A percentile compares a stretch with the other conserved stretches of the same genome.
Conservation (phyloP, 2,113 vertebrate species). For the Podarcis muralis region DNA sequence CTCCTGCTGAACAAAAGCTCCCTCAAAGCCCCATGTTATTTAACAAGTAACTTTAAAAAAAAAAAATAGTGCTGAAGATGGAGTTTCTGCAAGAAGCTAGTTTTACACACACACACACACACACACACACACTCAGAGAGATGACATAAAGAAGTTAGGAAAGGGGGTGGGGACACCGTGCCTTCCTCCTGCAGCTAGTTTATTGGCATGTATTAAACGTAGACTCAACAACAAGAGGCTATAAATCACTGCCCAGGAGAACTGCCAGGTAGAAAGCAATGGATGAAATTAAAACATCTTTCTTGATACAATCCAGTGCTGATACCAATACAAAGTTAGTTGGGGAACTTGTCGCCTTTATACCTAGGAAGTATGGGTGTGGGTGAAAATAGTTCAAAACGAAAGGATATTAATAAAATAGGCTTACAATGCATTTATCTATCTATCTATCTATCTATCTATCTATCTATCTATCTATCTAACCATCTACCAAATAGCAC, state of each 20-base stretch:
- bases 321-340: slow-evolving; percentile 58
- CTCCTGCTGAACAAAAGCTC: slow-evolving; percentile 49
- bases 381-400: neutral
- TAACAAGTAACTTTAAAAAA: neutral
- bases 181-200: slow-evolving; percentile 28
- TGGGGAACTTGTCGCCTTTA: slow-evolving; percentile 53
- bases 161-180: neutral
- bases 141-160: slow-evolving; percentile 25
- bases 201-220: slow-evolving; percentile 61
- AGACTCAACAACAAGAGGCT: slow-evolving; percentile 61
- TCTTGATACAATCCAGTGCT: slow-evolving; percentile 53
- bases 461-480: too few relatives aligned
- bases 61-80: slow-evolving; percentile 54
- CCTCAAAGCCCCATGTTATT: neutral
- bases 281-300: slow-evolving; percentile 71
- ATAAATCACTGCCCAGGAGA: slow-evolving; percentile 70
- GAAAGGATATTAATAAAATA: neutral
- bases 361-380: neutral
- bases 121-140: slow-evolving; percentile 12
- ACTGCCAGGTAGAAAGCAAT: slow-evolving; percentile 60
- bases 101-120: neutral
- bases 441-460: neutral
- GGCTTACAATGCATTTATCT: neutral
- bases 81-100: slow-evolving; percentile 52
- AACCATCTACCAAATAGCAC: neutral